phyloP scores from a whole-genome alignment of 1,140 invertebrate genomes.

The Spodoptera litura region DNA sequence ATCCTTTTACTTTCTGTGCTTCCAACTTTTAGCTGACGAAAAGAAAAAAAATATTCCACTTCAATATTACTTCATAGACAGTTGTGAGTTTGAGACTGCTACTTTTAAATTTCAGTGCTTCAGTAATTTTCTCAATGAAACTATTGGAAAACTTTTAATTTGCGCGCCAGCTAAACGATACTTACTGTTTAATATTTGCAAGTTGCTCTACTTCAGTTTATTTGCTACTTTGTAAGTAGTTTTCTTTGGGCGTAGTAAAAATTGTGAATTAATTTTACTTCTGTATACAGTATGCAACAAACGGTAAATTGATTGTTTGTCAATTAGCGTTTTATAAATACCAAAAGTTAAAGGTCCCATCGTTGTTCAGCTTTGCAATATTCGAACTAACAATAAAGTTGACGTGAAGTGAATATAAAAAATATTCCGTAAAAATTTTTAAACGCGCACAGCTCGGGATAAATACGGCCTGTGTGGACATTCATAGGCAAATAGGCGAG shows the following conservation, averaged over 20 bases:
- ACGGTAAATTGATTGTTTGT: too few relatives aligned
- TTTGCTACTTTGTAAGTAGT: not conserved
- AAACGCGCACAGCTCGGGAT: not conserved
- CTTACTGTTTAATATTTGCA: not conserved
- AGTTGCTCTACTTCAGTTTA: not conserved
- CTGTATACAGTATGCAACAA: too few relatives aligned
- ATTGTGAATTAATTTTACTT: too few relatives aligned
- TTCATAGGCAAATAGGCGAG: not conserved
- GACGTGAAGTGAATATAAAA: not conserved
- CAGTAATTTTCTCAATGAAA: constrained; percentile 13
- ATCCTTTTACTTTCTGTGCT: too few relatives aligned
- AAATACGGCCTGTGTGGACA: not conserved
- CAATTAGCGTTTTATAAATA: too few relatives aligned
- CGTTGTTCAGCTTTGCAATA: not conserved
- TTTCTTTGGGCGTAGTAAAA: too few relatives aligned
- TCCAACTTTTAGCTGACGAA: too few relatives aligned
- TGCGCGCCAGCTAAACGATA: constrained; percentile 6
- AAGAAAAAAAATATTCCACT: not conserved
- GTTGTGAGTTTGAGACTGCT: not conserved
- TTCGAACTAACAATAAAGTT: not conserved
- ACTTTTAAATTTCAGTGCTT: not conserved
- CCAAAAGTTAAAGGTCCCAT: too few relatives aligned
- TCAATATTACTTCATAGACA: not conserved
- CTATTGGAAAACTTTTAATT: constrained; percentile 30
- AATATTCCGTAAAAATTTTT: not conserved